Base-by-base conservation (phyloP, 1,140 invertebrate genomes). In the Trinorchestia longiramus region DNA sequence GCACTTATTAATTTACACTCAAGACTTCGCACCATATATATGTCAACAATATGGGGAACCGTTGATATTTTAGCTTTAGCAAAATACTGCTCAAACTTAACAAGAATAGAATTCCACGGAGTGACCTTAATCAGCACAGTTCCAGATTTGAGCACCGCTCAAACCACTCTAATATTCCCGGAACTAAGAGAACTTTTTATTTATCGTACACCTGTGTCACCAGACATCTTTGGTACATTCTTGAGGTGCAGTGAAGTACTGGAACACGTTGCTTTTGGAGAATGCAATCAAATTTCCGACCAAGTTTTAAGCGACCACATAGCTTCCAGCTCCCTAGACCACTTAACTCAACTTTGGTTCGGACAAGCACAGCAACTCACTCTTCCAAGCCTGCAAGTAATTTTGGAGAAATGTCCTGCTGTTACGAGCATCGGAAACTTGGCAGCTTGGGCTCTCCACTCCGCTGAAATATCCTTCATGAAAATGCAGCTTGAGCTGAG, bases 41-140 rank as follows among this genome's bases (percentile, higher is more conserved):
- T 96, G 91, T 96, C 95, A n/a, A 96, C 90, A 53, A 95, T 96
- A 40, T 96, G 90, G 90, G 95, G 95, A 53, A 43, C 90, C 19
- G 57, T 96, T 42, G 57, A 94, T 43, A 43, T 96, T 95, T 45
- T 92, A 40, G 42, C 88, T 0, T 62, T 96, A 17, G 90, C 90
- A 17, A 57, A 43, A 40, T 45, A 36, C 43, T 96, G 95, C 87
- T 91, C 95, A 36, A 96, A 96, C 47, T 94, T 96, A 40, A 96
- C 91, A 36, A 92, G 91, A 57, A 44, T 96, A 17, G 95, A 96
- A 95, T 43, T 96, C 41, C 95, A 96, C 44, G 57, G 57, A 43
- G 90, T 96, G 43, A 43, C 43, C 41, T n/a, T 96, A 17, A 95
- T 95, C 41, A 95, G 47, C 41, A 41, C 77, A n/a, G 42, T 77